Percentiles rank a stretch among this genome's conserved stretches.
phyloP scores from a whole-genome alignment of 2,113 vertebrate species.

The Gnathonemus longibarbis region DNA sequence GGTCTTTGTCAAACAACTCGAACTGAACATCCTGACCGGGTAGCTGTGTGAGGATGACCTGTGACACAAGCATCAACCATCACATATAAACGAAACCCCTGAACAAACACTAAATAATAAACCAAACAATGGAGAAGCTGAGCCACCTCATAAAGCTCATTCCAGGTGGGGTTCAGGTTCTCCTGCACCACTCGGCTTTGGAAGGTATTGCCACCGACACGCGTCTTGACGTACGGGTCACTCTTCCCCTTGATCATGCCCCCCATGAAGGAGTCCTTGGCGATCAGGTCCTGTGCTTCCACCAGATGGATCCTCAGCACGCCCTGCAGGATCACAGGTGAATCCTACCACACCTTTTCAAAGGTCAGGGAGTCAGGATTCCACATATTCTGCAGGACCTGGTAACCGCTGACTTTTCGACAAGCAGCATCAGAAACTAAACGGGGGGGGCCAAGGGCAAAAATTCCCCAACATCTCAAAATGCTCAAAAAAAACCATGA shows the following conservation, averaged over 20 bases:
- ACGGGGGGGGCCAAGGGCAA: neutral
- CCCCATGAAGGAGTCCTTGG: conserved; percentile 77
- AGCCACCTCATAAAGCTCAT: conserved; percentile 80
- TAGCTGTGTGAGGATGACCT: conserved; percentile 64
- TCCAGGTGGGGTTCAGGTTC: conserved; percentile 82
- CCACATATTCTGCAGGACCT: neutral
- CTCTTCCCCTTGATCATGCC: conserved; percentile 78
- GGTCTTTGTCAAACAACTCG: conserved; percentile 79
- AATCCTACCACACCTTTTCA: neutral
- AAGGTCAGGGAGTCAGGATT: neutral
- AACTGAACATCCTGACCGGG: conserved; percentile 67
- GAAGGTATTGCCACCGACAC: conserved; percentile 58
- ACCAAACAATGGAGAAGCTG: neutral
- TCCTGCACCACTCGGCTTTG: conserved; percentile 76
- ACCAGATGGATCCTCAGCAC: conserved; percentile 78
- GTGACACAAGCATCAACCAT: neutral
- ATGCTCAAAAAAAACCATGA: neutral
- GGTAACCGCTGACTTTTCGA: neutral
- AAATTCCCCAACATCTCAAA: too few species aligned
- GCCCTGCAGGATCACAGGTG: conserved; percentile 51
- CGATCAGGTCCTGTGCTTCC: conserved; percentile 75
- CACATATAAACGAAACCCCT: neutral
- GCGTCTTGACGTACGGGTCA: conserved; percentile 78
- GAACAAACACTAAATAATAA: neutral
- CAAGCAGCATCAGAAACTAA: neutral